These are phyloP conservation scores for Agrypnia vestita DNA, from an alignment of 1,140 invertebrate genomes.

Conservation along the genomic window DNA sequence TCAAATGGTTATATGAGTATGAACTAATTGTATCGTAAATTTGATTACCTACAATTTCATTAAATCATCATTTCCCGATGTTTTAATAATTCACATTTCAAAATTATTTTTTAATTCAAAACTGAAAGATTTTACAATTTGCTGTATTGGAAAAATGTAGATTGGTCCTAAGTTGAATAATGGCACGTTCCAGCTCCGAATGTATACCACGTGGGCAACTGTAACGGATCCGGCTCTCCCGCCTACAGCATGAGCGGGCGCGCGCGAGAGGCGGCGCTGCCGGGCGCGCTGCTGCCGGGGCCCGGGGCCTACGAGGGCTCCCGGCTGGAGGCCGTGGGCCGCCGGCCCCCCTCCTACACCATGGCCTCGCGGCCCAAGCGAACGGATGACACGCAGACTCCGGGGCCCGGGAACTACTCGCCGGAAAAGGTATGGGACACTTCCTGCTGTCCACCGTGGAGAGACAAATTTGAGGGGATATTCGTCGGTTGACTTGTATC, in stretches of 20 bases:
- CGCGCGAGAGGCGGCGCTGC: conserved; percentile 62
- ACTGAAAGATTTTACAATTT: too few species aligned
- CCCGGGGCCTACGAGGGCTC: conserved; percentile 70
- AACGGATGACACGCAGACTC: conserved; percentile 64
- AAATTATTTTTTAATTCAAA: too few species aligned
- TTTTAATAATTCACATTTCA: too few species aligned
- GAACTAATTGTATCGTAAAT: too few species aligned
- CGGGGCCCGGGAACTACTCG: conserved; percentile 76
- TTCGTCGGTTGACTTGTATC: too few species aligned
- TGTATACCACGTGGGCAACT: conserved; percentile 82
- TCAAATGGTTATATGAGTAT: too few species aligned
- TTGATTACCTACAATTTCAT: too few species aligned
- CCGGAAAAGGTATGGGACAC: conserved; percentile 72
- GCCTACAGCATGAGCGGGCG: conserved; percentile 71
- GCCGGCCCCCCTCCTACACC: conserved; percentile 69
- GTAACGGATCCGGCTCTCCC: conserved; percentile 66
- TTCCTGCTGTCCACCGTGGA: too few species aligned
- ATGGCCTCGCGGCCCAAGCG: conserved; percentile 68
- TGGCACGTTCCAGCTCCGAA: conserved; percentile 81
- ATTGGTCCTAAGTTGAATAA: neutral
- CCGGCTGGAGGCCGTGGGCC: conserved; percentile 64
- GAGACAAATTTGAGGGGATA: too few species aligned
- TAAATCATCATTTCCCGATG: too few species aligned
- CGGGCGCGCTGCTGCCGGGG: conserved; percentile 67
- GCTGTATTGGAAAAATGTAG: too few species aligned